A percentile compares a stretch with the other conserved stretches of the same genome.
Evolutionary conservation across 2,113 vertebrate species (phyloP).

Genomic region (Chaetodon auriga): DNA sequence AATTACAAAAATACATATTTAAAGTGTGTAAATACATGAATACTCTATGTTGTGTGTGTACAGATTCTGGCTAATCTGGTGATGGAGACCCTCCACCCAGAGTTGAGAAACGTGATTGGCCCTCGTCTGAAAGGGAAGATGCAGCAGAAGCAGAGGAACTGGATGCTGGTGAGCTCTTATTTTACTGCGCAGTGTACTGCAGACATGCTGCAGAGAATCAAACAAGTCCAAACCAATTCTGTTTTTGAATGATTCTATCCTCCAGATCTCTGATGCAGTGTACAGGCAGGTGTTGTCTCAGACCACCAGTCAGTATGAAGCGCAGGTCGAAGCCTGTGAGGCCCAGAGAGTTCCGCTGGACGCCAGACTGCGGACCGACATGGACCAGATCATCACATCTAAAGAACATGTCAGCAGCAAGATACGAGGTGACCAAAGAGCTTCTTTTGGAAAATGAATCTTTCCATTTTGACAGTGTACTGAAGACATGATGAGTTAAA

Average conservation of each 20-base stretch:
- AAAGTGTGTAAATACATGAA: neutral
- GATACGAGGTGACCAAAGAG: conserved; percentile 87
- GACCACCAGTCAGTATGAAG: conserved; percentile 83
- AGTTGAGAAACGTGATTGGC: conserved; percentile 87
- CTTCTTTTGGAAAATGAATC: neutral
- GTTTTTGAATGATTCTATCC: neutral
- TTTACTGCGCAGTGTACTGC: neutral
- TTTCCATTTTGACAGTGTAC: neutral
- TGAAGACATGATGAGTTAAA: neutral
- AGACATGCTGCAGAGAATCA: neutral
- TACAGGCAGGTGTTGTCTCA: conserved; percentile 91
- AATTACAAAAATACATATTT: neutral
- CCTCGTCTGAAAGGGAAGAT: conserved; percentile 94
- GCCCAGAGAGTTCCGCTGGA: conserved; percentile 85
- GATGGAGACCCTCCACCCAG: conserved; percentile 94
- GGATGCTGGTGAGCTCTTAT: conserved; percentile 90
- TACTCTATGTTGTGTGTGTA: conserved; percentile 2
- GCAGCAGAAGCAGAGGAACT: conserved; percentile 91
- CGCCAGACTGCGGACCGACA: conserved; percentile 91
- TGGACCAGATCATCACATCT: conserved; percentile 97
- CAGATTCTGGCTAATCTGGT: conserved; percentile 96
- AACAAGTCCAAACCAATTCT: neutral
- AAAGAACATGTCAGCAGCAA: conserved; percentile 96
- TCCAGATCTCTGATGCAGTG: conserved; percentile 92
- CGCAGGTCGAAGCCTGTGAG: conserved; percentile 83